Evolutionary conservation across 2,797 vertebrate genomes (phyloP).

Genomic region (Margarornis squamiger): DNA sequence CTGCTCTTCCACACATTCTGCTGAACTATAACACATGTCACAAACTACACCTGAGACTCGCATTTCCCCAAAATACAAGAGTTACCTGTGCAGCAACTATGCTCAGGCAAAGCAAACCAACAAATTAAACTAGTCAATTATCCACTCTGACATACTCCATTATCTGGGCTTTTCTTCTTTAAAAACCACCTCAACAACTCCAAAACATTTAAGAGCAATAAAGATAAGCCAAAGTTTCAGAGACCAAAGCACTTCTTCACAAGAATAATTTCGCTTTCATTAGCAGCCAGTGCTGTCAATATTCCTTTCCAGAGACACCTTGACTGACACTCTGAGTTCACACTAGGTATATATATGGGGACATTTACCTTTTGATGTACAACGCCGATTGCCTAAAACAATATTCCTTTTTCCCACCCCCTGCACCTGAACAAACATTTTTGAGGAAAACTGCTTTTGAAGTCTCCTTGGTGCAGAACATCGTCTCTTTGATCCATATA

Average conservation of each 20-base stretch:
- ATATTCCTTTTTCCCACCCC: conserved; percentile 8
- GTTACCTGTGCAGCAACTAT: neutral
- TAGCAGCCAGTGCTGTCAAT: neutral
- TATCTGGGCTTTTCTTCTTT: neutral
- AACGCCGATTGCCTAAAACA: neutral
- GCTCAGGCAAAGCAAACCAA: neutral
- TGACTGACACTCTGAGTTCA: neutral
- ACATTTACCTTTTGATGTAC: conserved; percentile 45
- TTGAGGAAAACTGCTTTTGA: conserved; percentile 15
- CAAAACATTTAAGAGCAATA: neutral
- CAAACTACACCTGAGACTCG: neutral
- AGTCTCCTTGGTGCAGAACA: neutral
- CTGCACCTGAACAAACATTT: conserved; percentile 64
- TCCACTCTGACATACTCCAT: neutral
- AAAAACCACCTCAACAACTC: neutral
- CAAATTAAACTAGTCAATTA: neutral
- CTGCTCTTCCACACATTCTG: neutral
- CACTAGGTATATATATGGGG: neutral
- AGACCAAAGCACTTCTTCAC: neutral
- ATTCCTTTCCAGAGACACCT: neutral
- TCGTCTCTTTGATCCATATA: conserved; percentile 38
- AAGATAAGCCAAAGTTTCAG: neutral
- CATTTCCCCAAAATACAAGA: neutral
- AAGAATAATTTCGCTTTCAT: neutral
- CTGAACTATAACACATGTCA: fast-evolving